A percentile compares a stretch with the other conserved stretches of the same genome.
Conservation (phyloP, 2,797 vertebrate species). For the Emydoidea blandingii region DNA sequence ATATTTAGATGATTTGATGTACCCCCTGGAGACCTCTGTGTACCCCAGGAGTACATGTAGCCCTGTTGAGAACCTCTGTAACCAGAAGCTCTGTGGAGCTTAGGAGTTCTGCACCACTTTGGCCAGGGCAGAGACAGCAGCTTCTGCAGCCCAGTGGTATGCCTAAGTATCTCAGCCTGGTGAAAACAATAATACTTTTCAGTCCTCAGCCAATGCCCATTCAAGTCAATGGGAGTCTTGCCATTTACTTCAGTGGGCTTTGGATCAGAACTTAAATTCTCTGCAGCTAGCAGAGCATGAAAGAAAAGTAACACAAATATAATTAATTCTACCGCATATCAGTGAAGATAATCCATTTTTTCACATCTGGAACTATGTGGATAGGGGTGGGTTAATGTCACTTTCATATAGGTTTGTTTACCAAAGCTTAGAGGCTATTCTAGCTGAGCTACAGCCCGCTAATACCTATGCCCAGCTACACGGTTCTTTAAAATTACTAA, state of each 20-base stretch:
- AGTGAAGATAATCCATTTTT: not conserved
- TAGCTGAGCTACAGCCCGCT: not conserved
- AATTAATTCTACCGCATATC: not conserved
- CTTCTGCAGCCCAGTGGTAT: not conserved
- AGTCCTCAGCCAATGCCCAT: not conserved
- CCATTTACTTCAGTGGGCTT: not conserved
- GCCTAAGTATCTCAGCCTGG: not conserved
- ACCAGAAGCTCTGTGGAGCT: fast-evolving
- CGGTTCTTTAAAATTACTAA: not conserved
- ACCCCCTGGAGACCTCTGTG: too few species aligned
- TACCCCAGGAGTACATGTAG: too few species aligned
- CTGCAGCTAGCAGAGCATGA: not conserved
- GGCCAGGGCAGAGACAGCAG: not conserved
- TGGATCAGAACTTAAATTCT: not conserved
- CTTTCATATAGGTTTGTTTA: not conserved
- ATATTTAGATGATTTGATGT: too few species aligned
- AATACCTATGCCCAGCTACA: not conserved
- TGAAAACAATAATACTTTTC: not conserved
- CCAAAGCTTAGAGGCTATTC: not conserved
- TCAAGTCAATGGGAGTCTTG: not conserved
- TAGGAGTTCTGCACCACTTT: not conserved
- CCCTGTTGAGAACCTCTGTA: too few species aligned
- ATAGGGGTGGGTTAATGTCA: not conserved
- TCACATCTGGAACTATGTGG: too few species aligned
- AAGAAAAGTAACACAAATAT: fast-evolving